A percentile compares a stretch with the other conserved stretches of the same genome.
These are phyloP conservation scores for Tachina grossa DNA, from an alignment of 2,888 invertebrate species.

Conservation along the genomic window DNA sequence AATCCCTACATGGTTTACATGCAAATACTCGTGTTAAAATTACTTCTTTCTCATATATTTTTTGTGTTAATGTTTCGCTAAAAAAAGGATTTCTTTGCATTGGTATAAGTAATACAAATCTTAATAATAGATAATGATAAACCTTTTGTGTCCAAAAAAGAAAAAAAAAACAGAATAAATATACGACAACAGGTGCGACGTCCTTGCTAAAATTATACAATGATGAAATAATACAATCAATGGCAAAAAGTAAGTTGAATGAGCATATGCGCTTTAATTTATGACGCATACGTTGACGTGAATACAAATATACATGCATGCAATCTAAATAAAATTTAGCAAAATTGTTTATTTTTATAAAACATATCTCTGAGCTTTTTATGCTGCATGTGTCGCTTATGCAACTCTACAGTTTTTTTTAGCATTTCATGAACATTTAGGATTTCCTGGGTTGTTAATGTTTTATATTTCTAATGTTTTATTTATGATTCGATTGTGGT, in stretches of 20 bases:
- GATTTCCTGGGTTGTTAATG: too few species aligned
- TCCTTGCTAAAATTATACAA: slow-evolving; percentile 47
- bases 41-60: not conserved
- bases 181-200: slow-evolving; percentile 48
- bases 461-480: too few species aligned
- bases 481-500: too few species aligned
- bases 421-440: too few species aligned
- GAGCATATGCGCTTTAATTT: not conserved
- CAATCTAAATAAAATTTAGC: too few species aligned
- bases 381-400: too few species aligned
- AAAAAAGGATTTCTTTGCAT: slow-evolving; percentile 33
- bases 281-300: too few species aligned
- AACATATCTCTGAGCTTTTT: too few species aligned
- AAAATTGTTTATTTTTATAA: too few species aligned
- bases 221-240: slow-evolving; percentile 15
- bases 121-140: slow-evolving; percentile 32
- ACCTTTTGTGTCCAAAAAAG: slow-evolving; percentile 9
- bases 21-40: not conserved
- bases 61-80: not conserved
- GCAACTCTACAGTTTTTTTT: too few species aligned
- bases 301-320: too few species aligned
- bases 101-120: slow-evolving; percentile 31
- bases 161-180: slow-evolving; percentile 47
- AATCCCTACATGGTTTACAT: not conserved
- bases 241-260: slow-evolving; percentile 11